Conservation (phyloP, 2,113 vertebrate genomes). For the Phalacrocorax carbo region DNA sequence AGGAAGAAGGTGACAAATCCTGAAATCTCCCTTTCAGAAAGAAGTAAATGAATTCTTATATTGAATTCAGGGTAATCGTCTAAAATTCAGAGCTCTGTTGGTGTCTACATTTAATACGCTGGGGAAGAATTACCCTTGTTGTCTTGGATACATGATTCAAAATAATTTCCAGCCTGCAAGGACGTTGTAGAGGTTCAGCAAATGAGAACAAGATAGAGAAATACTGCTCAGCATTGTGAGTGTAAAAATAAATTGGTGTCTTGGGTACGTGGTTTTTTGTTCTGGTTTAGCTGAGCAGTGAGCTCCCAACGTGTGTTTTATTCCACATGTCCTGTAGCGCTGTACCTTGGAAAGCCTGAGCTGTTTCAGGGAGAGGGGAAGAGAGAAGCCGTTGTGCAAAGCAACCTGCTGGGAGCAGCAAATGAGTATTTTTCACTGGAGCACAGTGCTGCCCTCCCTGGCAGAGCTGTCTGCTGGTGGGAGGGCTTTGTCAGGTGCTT, state of each 20-base stretch:
- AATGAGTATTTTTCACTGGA: not conserved
- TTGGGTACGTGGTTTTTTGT: not conserved
- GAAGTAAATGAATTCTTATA: not conserved
- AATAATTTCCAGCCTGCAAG: constrained; percentile 32
- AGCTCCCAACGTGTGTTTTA: not conserved
- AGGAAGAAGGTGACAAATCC: not conserved
- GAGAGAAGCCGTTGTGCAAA: not conserved
- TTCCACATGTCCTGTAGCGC: not conserved
- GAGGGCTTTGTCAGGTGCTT: not conserved
- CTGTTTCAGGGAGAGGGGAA: not conserved
- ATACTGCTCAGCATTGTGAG: not conserved
- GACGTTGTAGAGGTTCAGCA: not conserved
- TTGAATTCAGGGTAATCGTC: not conserved
- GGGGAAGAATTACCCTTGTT: not conserved
- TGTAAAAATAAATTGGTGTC: constrained; percentile 23
- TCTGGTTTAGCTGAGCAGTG: not conserved
- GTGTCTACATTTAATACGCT: not conserved
- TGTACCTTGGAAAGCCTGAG: not conserved
- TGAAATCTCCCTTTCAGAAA: not conserved
- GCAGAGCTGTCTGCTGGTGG: not conserved
- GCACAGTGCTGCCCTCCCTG: not conserved
- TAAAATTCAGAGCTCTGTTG: not conserved
- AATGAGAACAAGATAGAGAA: not conserved
- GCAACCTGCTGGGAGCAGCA: not conserved
- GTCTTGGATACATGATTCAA: constrained; percentile 42